Base-by-base conservation (phyloP, 1,140 invertebrate species). In the Hyposmocoma kahamanoa region DNA sequence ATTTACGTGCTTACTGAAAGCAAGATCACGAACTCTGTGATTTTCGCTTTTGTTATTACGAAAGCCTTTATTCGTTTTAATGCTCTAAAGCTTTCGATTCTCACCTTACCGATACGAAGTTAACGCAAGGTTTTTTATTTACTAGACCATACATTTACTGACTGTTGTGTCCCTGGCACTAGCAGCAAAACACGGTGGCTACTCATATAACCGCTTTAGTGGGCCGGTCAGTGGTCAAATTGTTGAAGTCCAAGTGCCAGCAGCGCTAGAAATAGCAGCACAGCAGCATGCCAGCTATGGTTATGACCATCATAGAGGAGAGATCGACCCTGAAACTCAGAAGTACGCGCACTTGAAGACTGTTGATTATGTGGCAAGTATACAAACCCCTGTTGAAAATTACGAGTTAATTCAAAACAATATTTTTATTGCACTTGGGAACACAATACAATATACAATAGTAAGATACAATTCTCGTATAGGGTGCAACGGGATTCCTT, bases 161-260 rank as follows among this genome's bases (percentile, higher is more conserved):
- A 54, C 59, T 1, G 26, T 72, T 24, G 56, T 54, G n/a, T 58
- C 75, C 10, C 32, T 54, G 4, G 74, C 61, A 9, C 51, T 62
- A 3, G 39, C 64, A 4, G 61, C 51, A 17, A 66, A 86, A 51
- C 84, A 84, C 10, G 88, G 88, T 13, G 90, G 90, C 17, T 91
- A 88, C 58, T 91, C 90, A 0, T 92, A 90, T 65, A 87, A 90
- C 39, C 87, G 89, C 44, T 91, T 92, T 67, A 88, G 87, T 67
- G 91, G 91, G 26, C 91, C 91, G 15, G 90, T 92, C 4, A 90
- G 88, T 71, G 90, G 89, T 13, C 67, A 88, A 57, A 88, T 89
- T 22, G 62, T 86, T 11, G 72, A 88, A 60, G 82, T 89, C 5
- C 71, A 84, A 52, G 84, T 88, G 3, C 73, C 81, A n/a, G 72